Evolutionary conservation across 2,797 vertebrate genomes (phyloP), one percentile per base, ranked within the genome.

Genomic region (Sciurus vulgaris): DNA sequence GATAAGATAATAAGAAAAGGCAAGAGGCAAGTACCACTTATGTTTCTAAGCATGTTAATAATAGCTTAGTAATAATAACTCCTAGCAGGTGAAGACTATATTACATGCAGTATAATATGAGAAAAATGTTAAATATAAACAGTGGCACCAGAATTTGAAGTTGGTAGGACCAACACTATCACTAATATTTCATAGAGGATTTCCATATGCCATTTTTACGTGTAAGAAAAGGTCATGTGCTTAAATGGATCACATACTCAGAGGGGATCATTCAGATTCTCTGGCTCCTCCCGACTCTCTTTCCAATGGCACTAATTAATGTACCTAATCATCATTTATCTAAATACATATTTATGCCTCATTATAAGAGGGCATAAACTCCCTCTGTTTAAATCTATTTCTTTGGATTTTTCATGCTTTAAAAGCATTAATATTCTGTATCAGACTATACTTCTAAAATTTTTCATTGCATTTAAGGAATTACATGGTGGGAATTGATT

Each of bases 381-480:
- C 47, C 74, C 72, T 96, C 79, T 86, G 86, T 81, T 70, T 87
- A 95, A 88, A 95, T 91, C 33, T 86, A 30, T 63, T 84, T 91
- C 94, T 17, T 22, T 88, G 85, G 4, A 91, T 51, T 70, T 82
- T 59, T 38, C 78, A 86, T 95, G 15, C 73, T 96, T 96, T 96
- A 96, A 96, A 94, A 69, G 54, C 72, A 93, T 93, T 97, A 95
- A 92, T 91, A 91, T 94, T 76, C 93, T 96, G 88, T 76, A 91
- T 86, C 81, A 81, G 77, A 56, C 61, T 96, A 92, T 94, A 91
- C 85, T 97, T 97, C 96, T 97, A 93, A 44, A 65, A 86, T 67
- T 91, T 95, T 92, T 69, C 44, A 79, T 33, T 83, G 26, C 59
- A 74, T 65, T 81, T 65, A 63, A 93, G 49, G 35, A 65, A 82